A percentile compares a stretch with the other conserved stretches of the same genome.
Conservation (phyloP, 2,113 vertebrate genomes). For the Stercorarius parasiticus region DNA sequence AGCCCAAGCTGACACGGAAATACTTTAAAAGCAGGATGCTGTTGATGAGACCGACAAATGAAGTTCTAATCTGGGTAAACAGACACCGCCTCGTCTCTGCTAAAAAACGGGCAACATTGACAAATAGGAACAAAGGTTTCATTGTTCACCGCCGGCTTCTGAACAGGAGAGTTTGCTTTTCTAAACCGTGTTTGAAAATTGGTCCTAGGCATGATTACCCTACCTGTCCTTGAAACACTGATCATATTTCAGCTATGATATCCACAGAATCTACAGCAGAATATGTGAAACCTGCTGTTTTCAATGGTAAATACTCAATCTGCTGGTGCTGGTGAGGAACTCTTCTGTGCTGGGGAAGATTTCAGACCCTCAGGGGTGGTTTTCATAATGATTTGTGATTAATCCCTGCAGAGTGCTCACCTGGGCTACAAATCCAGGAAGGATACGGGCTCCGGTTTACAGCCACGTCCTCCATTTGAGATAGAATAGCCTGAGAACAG, state of each 20-base stretch:
- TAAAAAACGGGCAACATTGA: neutral
- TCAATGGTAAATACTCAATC: neutral
- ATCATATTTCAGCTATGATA: neutral
- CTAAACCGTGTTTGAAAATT: neutral
- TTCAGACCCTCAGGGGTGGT: neutral
- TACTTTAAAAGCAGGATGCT: neutral
- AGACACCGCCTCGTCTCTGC: neutral
- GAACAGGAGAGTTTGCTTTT: neutral
- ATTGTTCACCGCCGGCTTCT: neutral
- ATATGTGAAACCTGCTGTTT: neutral
- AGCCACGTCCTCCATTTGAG: neutral
- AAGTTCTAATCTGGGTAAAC: neutral
- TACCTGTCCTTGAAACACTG: neutral
- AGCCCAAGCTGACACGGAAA: neutral
- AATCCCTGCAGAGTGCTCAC: neutral
- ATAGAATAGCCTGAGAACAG: neutral
- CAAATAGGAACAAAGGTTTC: neutral
- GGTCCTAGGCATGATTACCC: neutral
- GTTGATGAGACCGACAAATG: neutral
- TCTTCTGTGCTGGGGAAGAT: neutral
- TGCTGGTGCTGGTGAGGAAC: neutral
- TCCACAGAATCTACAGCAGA: neutral
- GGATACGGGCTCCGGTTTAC: neutral
- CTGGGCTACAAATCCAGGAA: neutral
- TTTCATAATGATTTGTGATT: neutral